Evolutionary conservation across 2,797 vertebrate species (phyloP).

Genomic region (Astyanax mexicanus): DNA sequence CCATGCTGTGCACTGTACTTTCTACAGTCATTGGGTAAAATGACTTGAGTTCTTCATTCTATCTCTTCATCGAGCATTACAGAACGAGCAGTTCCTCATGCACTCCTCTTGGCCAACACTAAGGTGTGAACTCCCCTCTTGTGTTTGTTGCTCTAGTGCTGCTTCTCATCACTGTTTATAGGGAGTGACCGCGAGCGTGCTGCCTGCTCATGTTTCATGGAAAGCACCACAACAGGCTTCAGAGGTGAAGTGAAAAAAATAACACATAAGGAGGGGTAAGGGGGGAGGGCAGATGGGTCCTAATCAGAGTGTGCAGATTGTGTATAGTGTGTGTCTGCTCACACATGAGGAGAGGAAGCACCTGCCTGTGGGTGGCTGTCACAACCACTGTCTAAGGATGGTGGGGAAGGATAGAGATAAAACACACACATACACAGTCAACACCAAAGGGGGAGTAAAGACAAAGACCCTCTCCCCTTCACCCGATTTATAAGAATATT

Average conservation of each 20-base stretch:
- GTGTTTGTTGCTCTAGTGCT: conserved; percentile 23
- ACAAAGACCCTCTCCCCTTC: conserved; percentile 37
- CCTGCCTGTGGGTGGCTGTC: conserved; percentile 36
- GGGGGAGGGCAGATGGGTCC: not conserved
- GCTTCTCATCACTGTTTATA: conserved; percentile 28
- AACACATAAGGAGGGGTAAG: too few relatives aligned
- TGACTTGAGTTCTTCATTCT: too few relatives aligned
- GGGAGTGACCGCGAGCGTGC: not conserved
- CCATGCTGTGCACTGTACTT: too few relatives aligned
- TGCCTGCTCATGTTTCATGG: conserved; percentile 24
- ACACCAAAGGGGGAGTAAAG: conserved; percentile 34
- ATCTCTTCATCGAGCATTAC: not conserved
- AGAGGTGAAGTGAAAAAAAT: conserved; percentile 27
- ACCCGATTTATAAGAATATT: conserved; percentile 43
- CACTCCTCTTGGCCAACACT: not conserved
- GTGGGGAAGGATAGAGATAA: not conserved
- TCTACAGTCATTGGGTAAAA: too few relatives aligned
- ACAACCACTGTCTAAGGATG: not conserved
- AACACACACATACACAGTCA: conserved; percentile 1
- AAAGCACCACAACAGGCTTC: not conserved
- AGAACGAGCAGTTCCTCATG: not conserved
- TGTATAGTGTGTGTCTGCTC: not conserved
- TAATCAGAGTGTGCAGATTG: conserved; percentile 11
- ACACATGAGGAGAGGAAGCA: conserved; percentile 49
- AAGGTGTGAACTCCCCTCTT: not conserved